Evolutionary conservation across 1,140 invertebrate genomes (phyloP), one percentile per base, ranked within the genome.

Genomic region (Aporrectodea caliginosa): DNA sequence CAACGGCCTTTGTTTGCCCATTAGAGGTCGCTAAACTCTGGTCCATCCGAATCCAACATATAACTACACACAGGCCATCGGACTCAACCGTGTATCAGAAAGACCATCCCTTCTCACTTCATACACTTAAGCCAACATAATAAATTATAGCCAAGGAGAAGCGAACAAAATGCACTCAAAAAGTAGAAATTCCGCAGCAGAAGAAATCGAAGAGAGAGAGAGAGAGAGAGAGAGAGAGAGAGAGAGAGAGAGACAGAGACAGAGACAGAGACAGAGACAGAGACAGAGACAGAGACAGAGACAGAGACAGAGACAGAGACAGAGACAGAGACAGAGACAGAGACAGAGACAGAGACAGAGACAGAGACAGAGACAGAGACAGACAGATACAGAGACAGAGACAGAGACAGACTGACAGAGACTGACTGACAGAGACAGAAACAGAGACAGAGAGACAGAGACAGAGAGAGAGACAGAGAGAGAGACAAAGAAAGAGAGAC

Each of bases 401-500:
- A 73, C 6, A 73, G 2, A 73, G 71, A 73, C 71, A 73, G 6
- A 73, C 71, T 12, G 6, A 73, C 71, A 73, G 71, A 73, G 29
- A 12, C 71, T 12, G 71, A 73, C 71, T 12, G n/a, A n/a, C n/a
- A 73, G 71, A n/a, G 6, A 73, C 6, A n/a, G 6, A 73, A 16
- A 73, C 6, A 73, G 6, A 73, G 32, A 73, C 6, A 33, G 71
- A 33, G 29, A 33, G 2, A 16, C 6, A 73, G 71, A 58, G 43
- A 58, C 22, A 22, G 43, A 58, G 43, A 58, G 32, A 73, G 71
- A 73, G 71, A 73, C 2, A 73, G 71, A 73, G 71, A 73, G 71
- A 73, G 71, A 73, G 71, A 73, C 6, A 73, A n/a, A 73, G 71
- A 73, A n/a, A 73, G 71, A 73, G 71, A 73, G 71, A 73, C 6